Percentiles rank a stretch among this genome's conserved stretches.
Evolutionary conservation across 2,888 invertebrate genomes (phyloP).

Genomic region (Noctua janthe): DNA sequence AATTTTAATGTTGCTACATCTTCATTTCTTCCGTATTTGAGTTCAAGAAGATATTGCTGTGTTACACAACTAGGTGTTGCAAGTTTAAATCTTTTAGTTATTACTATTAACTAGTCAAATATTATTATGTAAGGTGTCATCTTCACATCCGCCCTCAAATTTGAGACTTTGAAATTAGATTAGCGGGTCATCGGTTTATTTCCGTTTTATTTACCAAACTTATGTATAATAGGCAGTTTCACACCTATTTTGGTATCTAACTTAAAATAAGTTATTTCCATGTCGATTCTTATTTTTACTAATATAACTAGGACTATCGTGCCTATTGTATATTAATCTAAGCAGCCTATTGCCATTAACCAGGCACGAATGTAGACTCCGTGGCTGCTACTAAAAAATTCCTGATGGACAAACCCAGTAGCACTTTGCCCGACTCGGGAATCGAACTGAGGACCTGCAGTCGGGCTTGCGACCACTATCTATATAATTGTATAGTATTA

Average conservation of each 20-base stretch:
- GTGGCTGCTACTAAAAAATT: background rate
- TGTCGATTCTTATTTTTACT: background rate
- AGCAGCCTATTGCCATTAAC: background rate
- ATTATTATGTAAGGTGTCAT: conserved; percentile 24
- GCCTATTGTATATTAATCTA: no score
- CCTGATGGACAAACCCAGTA: background rate
- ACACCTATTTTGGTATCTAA: background rate
- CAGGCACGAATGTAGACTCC: background rate
- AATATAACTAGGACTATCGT: background rate
- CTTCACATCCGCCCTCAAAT: background rate
- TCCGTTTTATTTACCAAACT: background rate
- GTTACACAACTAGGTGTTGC: conserved; percentile 42
- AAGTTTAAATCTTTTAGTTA: conserved; percentile 28
- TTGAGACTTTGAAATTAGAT: background rate
- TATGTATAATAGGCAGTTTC: background rate
- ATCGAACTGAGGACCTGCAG: background rate
- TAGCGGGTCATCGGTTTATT: background rate
- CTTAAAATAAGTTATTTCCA: no score
- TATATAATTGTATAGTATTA: background rate
- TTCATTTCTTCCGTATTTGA: conserved; percentile 54
- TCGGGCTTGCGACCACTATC: background rate
- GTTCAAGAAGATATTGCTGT: conserved; percentile 16
- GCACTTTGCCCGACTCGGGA: background rate
- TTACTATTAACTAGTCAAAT: background rate
- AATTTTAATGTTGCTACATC: conserved; percentile 39